phyloP scores from a whole-genome alignment of 2,113 vertebrate genomes.

The Peromyscus maniculatus region DNA sequence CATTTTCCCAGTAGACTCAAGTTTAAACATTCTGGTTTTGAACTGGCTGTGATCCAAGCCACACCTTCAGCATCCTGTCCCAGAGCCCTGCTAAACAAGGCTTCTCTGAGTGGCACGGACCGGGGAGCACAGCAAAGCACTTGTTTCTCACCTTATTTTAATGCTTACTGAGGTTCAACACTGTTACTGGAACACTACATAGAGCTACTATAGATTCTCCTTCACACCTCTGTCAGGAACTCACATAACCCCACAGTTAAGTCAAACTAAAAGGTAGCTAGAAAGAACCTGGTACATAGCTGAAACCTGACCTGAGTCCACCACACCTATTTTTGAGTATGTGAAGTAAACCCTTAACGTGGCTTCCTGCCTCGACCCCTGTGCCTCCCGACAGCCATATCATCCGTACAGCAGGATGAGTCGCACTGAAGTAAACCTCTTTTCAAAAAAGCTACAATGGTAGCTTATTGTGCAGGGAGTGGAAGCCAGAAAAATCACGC shows the following conservation, averaged over 20 bases:
- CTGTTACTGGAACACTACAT: background rate
- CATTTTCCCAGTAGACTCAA: background rate
- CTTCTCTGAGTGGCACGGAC: background rate
- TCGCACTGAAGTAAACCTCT: background rate
- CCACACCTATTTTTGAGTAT: background rate
- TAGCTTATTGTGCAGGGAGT: background rate
- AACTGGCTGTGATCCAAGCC: background rate
- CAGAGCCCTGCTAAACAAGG: background rate
- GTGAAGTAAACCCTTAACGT: background rate
- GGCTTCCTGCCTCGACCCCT: background rate
- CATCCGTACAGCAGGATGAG: background rate
- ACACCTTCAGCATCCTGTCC: background rate
- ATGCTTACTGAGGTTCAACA: background rate
- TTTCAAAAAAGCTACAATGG: background rate
- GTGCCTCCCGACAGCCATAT: background rate
- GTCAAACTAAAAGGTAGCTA: background rate
- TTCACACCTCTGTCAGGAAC: background rate
- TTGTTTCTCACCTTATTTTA: background rate
- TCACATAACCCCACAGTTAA: background rate
- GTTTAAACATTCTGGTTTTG: conserved; percentile 12
- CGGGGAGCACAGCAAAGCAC: background rate
- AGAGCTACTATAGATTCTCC: background rate
- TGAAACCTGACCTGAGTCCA: background rate
- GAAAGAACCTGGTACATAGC: background rate
- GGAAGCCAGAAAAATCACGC: background rate